Evolutionary conservation across 2,888 invertebrate species (phyloP), one percentile per base, ranked within the genome.

Genomic region (Biston stratarius): DNA sequence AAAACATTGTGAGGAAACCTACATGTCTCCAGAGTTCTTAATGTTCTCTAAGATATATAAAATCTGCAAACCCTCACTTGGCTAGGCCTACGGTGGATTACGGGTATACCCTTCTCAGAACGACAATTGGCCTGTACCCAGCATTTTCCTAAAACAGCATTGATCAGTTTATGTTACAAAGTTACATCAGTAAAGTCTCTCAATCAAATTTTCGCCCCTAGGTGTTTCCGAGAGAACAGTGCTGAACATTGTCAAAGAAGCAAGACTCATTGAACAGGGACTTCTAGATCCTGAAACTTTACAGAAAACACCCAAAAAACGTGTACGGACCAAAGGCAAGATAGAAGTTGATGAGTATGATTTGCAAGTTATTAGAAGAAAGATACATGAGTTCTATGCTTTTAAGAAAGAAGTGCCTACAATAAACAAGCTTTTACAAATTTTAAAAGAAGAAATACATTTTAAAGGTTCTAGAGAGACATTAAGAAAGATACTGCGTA

Each of bases 331-430:
- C 1, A 93, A 92, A 78, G 93, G 93, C 15, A 91, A 89, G 74
- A 93, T 93, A 64, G 93, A 93, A 78, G 91, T 93, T 0, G 92
- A 90, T 49, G 92, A 93, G 71, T 92, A 89, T 73, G 92, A 93
- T 68, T 78, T 93, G 38, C 91, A 91, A 83, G 91, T 93, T 0
- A 93, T 93, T 15, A 77, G 91, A 47, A 80, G 92, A 57, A 92
- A 92, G 74, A 92, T 93, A 40, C 92, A 93, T n/a, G 93, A 93
- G 72, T 93, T 93, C 75, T 93, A 93, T 69, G 85, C 93, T 10
- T 93, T 88, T 69, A 93, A 93, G 70, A 93, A 93, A 78, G 93
- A 93, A 79, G 93, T 93, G 3, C 93, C 93, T 0, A 93, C 93
- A 2, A 92, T 92, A 15, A 92, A 93, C 65, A 93, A 93, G 71